Conservation (phyloP, 2,797 vertebrate species). For the Tokudaia muenninki region DNA sequence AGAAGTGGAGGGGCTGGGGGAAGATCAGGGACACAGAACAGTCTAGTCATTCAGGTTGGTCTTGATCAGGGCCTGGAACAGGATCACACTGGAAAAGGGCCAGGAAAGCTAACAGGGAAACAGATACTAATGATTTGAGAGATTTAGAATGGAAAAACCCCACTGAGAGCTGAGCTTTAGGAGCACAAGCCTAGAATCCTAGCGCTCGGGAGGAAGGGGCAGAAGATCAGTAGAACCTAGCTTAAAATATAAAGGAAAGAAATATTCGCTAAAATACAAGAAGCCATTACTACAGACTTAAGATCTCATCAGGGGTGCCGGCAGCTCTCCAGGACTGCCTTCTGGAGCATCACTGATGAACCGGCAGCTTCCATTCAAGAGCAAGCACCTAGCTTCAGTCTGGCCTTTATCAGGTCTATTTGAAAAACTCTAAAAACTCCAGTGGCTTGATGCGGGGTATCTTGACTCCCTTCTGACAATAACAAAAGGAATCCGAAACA, state of each 20-base stretch:
- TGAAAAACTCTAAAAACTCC: constrained; percentile 48
- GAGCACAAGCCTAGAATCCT: not conserved
- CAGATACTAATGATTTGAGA: constrained; percentile 59
- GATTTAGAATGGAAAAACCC: constrained; percentile 57
- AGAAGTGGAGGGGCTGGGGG: not conserved
- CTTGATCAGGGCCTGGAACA: constrained; percentile 61
- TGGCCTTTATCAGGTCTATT: constrained; percentile 27
- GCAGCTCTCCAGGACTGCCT: not conserved
- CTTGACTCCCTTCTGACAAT: not conserved
- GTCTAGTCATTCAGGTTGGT: constrained; percentile 69
- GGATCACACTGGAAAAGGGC: constrained; percentile 45
- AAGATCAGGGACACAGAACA: constrained; percentile 50
- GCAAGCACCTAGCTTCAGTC: not conserved
- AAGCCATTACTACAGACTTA: not conserved
- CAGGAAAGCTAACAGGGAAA: constrained; percentile 61
- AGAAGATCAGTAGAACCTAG: not conserved
- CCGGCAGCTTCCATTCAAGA: constrained; percentile 32
- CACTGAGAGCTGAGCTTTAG: not conserved
- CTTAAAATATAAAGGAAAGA: not conserved
- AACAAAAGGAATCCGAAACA: constrained; percentile 54
- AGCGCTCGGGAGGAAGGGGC: not conserved
- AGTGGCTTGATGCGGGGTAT: not conserved
- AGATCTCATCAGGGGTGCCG: not conserved
- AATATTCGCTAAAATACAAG: not conserved
- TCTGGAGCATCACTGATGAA: constrained; percentile 17